These are phyloP conservation scores for Heliocidaris erythrogramma DNA, from an alignment of 35 echinoderm and acorn worm genomes.

Conservation along the genomic window DNA sequence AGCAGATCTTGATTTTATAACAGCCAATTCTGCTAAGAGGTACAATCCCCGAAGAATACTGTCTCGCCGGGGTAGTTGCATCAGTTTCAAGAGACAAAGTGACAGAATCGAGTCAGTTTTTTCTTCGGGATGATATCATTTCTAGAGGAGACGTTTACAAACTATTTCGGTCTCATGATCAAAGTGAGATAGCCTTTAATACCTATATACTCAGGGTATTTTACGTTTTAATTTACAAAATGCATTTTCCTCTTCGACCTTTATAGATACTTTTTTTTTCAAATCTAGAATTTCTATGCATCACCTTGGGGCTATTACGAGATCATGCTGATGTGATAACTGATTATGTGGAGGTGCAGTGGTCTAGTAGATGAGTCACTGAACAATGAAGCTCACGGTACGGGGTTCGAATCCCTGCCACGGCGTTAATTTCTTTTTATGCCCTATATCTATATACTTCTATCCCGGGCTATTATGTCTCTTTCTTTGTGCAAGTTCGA, in stretches of 20 bases:
- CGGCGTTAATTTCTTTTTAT: too few relatives aligned
- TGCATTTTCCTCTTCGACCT: neutral
- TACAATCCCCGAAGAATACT: neutral
- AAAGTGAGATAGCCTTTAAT: neutral
- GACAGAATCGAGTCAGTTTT: neutral
- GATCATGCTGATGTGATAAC: too few relatives aligned
- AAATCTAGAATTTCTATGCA: too few relatives aligned
- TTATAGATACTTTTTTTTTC: too few relatives aligned
- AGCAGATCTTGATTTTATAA: neutral
- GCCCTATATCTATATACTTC: too few relatives aligned
- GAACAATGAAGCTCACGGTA: too few relatives aligned
- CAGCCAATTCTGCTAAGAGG: neutral
- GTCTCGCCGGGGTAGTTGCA: neutral
- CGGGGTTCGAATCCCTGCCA: too few relatives aligned
- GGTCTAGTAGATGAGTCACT: too few relatives aligned
- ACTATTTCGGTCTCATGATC: neutral
- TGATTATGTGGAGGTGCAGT: too few relatives aligned
- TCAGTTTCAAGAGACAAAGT: neutral
- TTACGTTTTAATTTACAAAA: neutral
- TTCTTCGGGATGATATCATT: neutral
- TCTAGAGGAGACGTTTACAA: neutral
- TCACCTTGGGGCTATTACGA: too few relatives aligned
- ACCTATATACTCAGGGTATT: neutral
- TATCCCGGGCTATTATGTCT: too few relatives aligned
- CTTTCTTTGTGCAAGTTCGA: too few relatives aligned